Evolutionary conservation across 1,140 invertebrate genomes (phyloP).

Genomic region (Mamestra configurata): DNA sequence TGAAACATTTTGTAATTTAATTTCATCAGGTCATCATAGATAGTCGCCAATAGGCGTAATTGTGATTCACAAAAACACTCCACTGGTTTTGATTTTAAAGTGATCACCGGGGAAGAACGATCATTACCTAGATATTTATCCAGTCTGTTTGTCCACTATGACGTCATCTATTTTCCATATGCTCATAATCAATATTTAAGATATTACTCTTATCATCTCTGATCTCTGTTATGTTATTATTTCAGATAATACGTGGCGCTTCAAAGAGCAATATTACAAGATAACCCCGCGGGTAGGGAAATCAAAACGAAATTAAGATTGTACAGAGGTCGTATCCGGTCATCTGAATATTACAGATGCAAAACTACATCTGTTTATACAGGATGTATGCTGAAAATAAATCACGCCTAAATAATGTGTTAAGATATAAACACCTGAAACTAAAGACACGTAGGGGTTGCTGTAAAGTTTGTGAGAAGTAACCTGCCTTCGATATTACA

Average conservation of each 20-base stretch:
- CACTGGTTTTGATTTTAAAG: no score
- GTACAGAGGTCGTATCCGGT: constrained; percentile 20
- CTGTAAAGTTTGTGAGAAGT: background rate
- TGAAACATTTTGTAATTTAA: no score
- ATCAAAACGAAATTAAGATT: constrained; percentile 38
- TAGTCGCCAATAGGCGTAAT: no score
- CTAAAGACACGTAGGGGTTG: background rate
- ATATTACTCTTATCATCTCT: background rate
- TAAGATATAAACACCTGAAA: background rate
- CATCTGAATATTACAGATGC: constrained; percentile 1
- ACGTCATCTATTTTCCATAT: background rate
- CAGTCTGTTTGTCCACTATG: background rate
- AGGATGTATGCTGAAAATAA: background rate
- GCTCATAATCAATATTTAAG: background rate
- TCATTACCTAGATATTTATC: background rate
- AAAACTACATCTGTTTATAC: background rate
- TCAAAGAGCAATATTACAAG: constrained; percentile 13
- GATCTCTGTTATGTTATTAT: constrained; percentile 5
- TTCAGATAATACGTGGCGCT: background rate
- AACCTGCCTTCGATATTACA: background rate
- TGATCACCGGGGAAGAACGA: no score
- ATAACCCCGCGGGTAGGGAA: constrained; percentile 23
- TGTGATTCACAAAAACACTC: no score
- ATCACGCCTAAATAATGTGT: constrained; percentile 6
- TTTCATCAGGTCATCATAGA: no score